A percentile compares a stretch with the other conserved stretches of the same genome.
Evolutionary conservation across 2,113 vertebrate species (phyloP).

Genomic region (Shinisaurus crocodilurus): DNA sequence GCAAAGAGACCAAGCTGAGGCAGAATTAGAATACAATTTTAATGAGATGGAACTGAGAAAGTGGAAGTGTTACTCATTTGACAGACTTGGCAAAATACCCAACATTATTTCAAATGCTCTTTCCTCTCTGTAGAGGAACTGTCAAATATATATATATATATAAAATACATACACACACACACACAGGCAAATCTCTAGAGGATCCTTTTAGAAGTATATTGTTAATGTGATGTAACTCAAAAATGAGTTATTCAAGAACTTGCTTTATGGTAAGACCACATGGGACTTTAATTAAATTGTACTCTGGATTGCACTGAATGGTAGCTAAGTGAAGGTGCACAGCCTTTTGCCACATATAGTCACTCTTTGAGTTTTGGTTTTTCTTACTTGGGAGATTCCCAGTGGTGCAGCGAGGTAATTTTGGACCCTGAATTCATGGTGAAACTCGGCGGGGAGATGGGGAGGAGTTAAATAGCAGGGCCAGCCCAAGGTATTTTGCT

Average conservation of each 20-base stretch:
- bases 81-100: constrained; percentile 83
- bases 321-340: constrained; percentile 12
- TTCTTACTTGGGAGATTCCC: neutral
- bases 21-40: constrained; percentile 85
- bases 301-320: constrained; percentile 17
- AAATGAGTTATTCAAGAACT: constrained; percentile 64
- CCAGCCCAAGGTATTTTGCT: too few species aligned
- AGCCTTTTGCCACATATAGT: neutral
- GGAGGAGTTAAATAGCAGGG: too few species aligned
- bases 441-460: too few species aligned
- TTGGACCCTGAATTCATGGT: too few species aligned
- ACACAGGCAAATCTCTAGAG: constrained; percentile 44
- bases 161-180: neutral
- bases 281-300: constrained; percentile 35
- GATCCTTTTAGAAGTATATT: constrained; percentile 61
- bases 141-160: constrained; percentile 52
- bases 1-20: constrained; percentile 79
- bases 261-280: constrained; percentile 49
- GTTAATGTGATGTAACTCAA: constrained; percentile 70
- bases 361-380: neutral
- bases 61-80: constrained; percentile 79
- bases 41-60: constrained; percentile 82
- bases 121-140: constrained; percentile 72
- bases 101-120: constrained; percentile 79
- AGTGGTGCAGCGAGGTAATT: neutral